phyloP scores from a whole-genome alignment of 2,888 invertebrate genomes.

The Pyralis farinalis region DNA sequence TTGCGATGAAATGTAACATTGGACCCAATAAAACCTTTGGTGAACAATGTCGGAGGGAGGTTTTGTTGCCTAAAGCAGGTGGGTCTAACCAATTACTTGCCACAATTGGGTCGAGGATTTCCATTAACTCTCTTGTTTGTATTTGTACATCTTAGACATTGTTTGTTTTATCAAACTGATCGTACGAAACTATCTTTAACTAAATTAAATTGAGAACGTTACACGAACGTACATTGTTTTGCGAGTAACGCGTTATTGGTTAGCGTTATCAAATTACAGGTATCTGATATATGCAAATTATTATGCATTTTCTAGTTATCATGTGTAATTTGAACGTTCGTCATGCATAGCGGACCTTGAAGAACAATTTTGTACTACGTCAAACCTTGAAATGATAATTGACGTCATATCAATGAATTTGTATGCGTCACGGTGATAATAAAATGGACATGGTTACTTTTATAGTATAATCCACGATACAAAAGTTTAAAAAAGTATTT shows the following conservation, averaged over 20 bases:
- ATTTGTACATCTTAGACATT: conserved; percentile 24
- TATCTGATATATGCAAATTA: not conserved
- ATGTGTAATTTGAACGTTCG: not conserved
- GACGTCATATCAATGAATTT: not conserved
- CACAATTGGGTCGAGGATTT: conserved; percentile 48
- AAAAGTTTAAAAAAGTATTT: too few species aligned
- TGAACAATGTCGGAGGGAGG: conserved; percentile 47
- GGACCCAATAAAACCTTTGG: conserved; percentile 52
- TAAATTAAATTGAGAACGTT: not conserved
- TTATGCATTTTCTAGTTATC: not conserved
- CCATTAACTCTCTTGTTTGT: conserved; percentile 44
- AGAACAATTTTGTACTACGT: not conserved
- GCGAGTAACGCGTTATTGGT: not conserved
- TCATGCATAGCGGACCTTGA: conserved; percentile 2
- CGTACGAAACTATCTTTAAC: not conserved
- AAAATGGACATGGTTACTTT: too few species aligned
- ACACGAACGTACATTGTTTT: too few species aligned
- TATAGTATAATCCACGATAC: too few species aligned
- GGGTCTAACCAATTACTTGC: conserved; percentile 51
- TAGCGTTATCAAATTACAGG: not conserved
- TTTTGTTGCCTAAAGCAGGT: conserved; percentile 51
- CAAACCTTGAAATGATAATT: conserved; percentile 2
- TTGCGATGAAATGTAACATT: conserved; percentile 50
- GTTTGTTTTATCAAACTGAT: conserved; percentile 19
- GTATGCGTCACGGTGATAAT: not conserved